These are phyloP conservation scores for Australoheros scitulus DNA, from an alignment of 2,113 vertebrate genomes.

Conservation along the genomic window DNA sequence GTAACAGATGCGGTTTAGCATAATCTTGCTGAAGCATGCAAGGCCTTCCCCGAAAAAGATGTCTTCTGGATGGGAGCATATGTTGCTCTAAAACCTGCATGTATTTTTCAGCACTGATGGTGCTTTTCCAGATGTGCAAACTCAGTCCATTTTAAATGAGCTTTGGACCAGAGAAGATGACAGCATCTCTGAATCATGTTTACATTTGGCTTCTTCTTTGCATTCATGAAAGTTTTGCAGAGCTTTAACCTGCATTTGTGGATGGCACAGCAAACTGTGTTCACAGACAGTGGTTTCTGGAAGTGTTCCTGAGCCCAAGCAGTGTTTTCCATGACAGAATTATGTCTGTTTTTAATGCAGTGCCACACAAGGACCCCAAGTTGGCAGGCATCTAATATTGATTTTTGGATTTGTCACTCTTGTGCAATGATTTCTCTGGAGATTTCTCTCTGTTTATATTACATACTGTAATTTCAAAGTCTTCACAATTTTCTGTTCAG, in stretches of 20 bases:
- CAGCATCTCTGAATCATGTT: background rate
- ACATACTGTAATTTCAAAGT: background rate
- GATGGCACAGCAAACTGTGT: background rate
- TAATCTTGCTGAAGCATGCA: background rate
- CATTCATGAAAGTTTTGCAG: background rate
- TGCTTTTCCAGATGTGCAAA: too few relatives aligned
- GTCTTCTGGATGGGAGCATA: background rate
- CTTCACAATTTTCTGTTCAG: background rate
- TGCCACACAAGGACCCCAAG: too few relatives aligned
- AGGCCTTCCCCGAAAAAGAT: background rate
- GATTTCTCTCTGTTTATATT: background rate
- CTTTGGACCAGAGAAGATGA: too few relatives aligned
- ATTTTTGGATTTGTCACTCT: too few relatives aligned
- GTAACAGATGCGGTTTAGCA: background rate
- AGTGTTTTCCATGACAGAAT: background rate
- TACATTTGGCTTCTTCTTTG: background rate
- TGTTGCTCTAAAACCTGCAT: background rate
- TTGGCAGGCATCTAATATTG: too few relatives aligned
- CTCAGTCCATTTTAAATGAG: too few relatives aligned
- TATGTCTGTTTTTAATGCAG: background rate
- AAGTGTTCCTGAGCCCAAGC: background rate
- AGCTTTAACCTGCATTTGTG: background rate
- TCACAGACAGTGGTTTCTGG: background rate
- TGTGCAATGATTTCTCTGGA: too few relatives aligned
- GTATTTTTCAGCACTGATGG: rapidly evolving